Percentiles rank a stretch among this genome's conserved stretches.
phyloP scores from a whole-genome alignment of 2,797 vertebrate species.

The Arctocebus calabarensis region DNA sequence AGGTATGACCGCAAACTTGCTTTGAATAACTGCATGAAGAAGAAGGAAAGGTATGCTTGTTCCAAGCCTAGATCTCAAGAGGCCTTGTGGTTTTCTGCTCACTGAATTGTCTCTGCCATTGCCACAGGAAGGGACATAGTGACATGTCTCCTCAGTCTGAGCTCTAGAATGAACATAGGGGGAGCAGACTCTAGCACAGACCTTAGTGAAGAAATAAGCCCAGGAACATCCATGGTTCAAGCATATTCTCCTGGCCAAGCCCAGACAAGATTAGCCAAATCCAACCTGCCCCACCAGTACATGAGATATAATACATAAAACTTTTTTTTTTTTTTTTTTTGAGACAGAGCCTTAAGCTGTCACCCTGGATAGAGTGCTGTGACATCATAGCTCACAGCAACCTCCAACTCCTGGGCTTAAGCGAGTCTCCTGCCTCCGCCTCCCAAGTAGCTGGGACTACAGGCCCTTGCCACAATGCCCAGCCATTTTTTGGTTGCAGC shows the following conservation, averaged over 20 bases:
- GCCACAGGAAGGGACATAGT: not conserved
- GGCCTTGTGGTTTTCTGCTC: not conserved
- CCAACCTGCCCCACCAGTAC: not conserved
- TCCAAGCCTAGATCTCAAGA: not conserved
- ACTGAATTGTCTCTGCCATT: not conserved
- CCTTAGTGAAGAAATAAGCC: not conserved
- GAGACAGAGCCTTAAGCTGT: too few relatives aligned
- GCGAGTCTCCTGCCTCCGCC: too few relatives aligned
- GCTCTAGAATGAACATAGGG: not conserved
- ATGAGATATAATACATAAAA: slow-evolving; percentile 1
- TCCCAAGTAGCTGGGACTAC: too few relatives aligned
- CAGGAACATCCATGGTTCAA: not conserved
- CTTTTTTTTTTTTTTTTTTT: too few relatives aligned
- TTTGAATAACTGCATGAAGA: not conserved
- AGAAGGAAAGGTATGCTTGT: not conserved
- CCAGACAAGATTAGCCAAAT: not conserved
- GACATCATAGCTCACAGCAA: too few relatives aligned
- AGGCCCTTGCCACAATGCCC: too few relatives aligned
- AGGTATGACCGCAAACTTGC: not conserved
- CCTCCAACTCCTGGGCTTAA: too few relatives aligned
- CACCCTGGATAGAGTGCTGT: too few relatives aligned
- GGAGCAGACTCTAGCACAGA: not conserved
- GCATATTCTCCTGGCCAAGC: not conserved
- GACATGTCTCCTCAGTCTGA: not conserved
- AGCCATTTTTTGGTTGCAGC: too few relatives aligned